Evolutionary conservation across 2,888 invertebrate species (phyloP).

Genomic region (Epirrita christyi): DNA sequence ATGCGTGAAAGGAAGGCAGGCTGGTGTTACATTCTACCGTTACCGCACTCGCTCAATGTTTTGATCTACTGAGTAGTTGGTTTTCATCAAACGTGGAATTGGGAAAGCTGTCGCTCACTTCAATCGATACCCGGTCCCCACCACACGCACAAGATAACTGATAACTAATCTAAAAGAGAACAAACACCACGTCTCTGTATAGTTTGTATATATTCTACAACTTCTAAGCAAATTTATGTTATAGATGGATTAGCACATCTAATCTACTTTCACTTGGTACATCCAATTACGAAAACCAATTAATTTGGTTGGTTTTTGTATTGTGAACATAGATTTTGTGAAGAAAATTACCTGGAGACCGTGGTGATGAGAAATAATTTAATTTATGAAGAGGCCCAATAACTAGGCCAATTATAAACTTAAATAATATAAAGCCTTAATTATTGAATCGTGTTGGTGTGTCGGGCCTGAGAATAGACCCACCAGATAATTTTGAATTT

Average conservation of each 20-base stretch:
- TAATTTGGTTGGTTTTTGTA: too few species aligned
- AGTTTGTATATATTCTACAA: neutral
- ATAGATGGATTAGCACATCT: neutral
- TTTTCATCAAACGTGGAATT: conserved; percentile 46
- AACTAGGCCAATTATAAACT: too few species aligned
- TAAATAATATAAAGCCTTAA: too few species aligned
- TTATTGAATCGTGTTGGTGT: too few species aligned
- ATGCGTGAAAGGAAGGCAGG: conserved; percentile 67
- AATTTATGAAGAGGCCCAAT: too few species aligned
- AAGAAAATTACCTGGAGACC: too few species aligned
- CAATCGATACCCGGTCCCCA: neutral
- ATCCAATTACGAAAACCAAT: too few species aligned
- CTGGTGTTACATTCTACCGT: conserved; percentile 61
- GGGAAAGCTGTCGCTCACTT: conserved; percentile 42
- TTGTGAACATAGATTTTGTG: too few species aligned
- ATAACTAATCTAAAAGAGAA: neutral
- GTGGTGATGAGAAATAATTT: too few species aligned
- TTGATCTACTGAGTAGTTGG: conserved; percentile 45
- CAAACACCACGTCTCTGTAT: neutral
- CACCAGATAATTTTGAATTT: too few species aligned
- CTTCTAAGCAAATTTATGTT: neutral
- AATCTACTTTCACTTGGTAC: neutral
- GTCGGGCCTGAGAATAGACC: too few species aligned
- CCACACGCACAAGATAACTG: too few species aligned
- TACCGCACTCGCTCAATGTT: conserved; percentile 57